A percentile compares a stretch with the other conserved stretches of the same genome.
Conservation (phyloP, 2,888 invertebrate genomes). For the Drosophila quinaria region DNA sequence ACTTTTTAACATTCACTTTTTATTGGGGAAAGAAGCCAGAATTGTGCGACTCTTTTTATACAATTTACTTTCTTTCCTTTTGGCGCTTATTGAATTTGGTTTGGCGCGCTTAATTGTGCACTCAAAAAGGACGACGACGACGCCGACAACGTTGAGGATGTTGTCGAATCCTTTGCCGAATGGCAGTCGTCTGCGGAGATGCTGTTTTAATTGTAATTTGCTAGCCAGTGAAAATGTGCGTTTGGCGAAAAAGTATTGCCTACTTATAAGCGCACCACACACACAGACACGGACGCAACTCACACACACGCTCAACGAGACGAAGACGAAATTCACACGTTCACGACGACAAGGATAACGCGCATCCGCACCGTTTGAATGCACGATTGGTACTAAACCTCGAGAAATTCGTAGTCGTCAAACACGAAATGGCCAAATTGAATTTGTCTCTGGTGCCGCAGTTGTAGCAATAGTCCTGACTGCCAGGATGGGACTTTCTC, state of each 20-base stretch:
- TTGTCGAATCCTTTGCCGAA: conserved; percentile 15
- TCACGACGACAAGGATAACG: conserved; percentile 49
- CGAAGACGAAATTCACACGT: conserved; percentile 29
- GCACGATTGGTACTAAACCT: conserved; percentile 85
- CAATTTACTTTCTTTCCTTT: conserved; percentile 21
- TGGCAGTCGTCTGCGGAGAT: not conserved
- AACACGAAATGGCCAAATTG: conserved; percentile 66
- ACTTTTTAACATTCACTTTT: conserved; percentile 64
- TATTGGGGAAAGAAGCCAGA: conserved; percentile 25
- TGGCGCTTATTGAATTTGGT: conserved; percentile 47
- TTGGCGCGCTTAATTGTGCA: conserved; percentile 56
- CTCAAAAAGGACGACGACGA: conserved; percentile 17
- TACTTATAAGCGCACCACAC: conserved; percentile 39
- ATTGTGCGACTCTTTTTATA: conserved; percentile 31
- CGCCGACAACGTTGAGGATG: conserved; percentile 4
- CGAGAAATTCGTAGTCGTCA: conserved; percentile 35
- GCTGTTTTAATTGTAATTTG: conserved; percentile 32
- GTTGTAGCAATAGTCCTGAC: conserved; percentile 1
- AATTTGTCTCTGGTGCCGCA: conserved; percentile 49
- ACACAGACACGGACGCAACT: not conserved
- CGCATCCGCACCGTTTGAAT: conserved; percentile 85
- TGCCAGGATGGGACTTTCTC: conserved; percentile 52
- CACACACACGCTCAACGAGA: conserved; percentile 21
- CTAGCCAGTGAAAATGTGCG: conserved; percentile 37
- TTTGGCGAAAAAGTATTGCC: conserved; percentile 48